Conservation (phyloP, 2,797 vertebrate species). For the Trichosurus vulpecula region DNA sequence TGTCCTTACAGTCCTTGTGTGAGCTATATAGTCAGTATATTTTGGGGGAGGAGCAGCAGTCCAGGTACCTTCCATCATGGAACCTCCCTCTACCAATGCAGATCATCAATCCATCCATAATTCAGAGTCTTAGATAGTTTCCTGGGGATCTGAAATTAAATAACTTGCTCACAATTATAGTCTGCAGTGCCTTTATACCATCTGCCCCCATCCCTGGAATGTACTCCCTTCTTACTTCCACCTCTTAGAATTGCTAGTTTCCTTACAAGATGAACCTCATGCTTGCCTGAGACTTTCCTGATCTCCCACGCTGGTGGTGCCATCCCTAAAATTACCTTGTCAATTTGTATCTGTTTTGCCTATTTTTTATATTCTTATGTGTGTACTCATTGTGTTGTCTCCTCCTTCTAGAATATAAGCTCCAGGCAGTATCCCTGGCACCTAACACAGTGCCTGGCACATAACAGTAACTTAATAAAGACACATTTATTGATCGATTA, state of each 20-base stretch:
- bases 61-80: neutral
- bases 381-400: neutral
- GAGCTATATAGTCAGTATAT: neutral
- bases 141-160: neutral
- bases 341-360: neutral
- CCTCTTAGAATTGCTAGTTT: neutral
- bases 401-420: neutral
- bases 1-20: neutral
- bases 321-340: neutral
- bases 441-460: neutral
- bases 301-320: neutral
- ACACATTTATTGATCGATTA: neutral
- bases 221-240: neutral
- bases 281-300: neutral
- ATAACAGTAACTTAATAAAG: neutral
- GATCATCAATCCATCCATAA: neutral
- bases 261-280: neutral
- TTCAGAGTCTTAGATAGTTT: neutral
- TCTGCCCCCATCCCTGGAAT: neutral
- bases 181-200: neutral
- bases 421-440: neutral
- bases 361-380: neutral
- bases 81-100: neutral
- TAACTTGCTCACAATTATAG: neutral
- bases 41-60: neutral